These are phyloP conservation scores for Drosophila sucinea DNA, from an alignment of 1,140 invertebrate genomes.

Conservation along the genomic window DNA sequence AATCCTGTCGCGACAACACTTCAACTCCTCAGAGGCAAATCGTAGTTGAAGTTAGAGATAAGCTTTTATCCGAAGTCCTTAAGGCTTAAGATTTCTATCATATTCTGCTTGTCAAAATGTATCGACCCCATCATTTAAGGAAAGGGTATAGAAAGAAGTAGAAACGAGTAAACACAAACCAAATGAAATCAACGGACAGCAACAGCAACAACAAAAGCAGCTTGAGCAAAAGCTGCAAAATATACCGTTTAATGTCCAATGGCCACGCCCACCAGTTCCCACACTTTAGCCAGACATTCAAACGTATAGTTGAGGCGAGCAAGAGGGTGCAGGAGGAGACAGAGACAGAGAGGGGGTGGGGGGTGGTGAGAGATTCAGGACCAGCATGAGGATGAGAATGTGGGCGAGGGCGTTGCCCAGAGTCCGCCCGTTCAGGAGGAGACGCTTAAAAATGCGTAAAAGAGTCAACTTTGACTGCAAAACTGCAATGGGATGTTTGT, in stretches of 20 bases:
- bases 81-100: no score
- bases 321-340: slow-evolving; percentile 1
- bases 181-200: slow-evolving; percentile 70
- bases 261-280: slow-evolving; percentile 75
- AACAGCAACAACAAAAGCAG: slow-evolving; percentile 57
- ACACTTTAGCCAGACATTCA: slow-evolving; percentile 50
- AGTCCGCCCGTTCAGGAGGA: slow-evolving; percentile 24
- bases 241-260: slow-evolving; percentile 78
- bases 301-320: background rate
- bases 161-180: slow-evolving; percentile 60
- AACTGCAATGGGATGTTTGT: slow-evolving; percentile 51
- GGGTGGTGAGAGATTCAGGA: background rate
- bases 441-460: slow-evolving; percentile 75
- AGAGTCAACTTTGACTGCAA: slow-evolving; percentile 76
- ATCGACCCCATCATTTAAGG: background rate
- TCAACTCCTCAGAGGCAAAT: no score
- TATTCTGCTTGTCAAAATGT: background rate
- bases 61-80: no score
- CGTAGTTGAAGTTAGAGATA: no score
- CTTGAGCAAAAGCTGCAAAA: slow-evolving; percentile 70
- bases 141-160: slow-evolving; percentile 44
- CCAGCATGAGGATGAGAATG: no score
- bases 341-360: background rate
- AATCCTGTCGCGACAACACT: no score
- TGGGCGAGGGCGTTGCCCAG: slow-evolving; percentile 18